Conservation (phyloP, 2,797 vertebrate genomes). For the Alosa sapidissima region DNA sequence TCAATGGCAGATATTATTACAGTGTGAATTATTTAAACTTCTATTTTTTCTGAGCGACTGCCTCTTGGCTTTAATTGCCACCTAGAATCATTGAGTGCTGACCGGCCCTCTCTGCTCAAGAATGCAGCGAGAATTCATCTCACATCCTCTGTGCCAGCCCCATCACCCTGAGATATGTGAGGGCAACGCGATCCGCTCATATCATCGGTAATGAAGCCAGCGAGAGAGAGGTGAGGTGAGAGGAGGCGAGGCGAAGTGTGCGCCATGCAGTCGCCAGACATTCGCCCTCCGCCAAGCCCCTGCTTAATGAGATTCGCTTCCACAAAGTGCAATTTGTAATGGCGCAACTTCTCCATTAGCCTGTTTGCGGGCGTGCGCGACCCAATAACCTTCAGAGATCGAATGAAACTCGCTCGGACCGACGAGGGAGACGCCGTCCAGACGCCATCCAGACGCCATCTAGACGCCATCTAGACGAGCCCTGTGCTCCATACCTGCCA, state of each 20-base stretch:
- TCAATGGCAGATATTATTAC: not conserved
- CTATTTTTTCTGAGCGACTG: not conserved
- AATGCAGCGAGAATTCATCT: not conserved
- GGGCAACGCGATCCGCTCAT: conserved; percentile 21
- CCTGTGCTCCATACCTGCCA: not conserved
- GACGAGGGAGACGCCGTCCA: not conserved
- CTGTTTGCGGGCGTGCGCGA: conserved; percentile 37
- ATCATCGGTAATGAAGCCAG: conserved; percentile 41
- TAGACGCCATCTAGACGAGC: not conserved
- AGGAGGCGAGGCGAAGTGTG: conserved; percentile 41
- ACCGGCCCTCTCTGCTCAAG: conserved; percentile 20
- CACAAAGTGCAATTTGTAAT: conserved; percentile 49
- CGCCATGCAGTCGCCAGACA: conserved; percentile 26
- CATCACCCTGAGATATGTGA: conserved; percentile 30
- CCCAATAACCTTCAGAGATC: conserved; percentile 47
- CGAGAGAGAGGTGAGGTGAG: conserved; percentile 44
- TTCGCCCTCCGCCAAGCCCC: conserved; percentile 36
- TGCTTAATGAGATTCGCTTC: conserved; percentile 47
- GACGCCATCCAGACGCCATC: not conserved
- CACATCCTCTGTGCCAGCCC: not conserved
- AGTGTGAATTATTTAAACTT: not conserved
- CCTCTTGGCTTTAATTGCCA: conserved; percentile 32
- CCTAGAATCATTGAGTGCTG: conserved; percentile 3
- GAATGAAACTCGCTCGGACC: conserved; percentile 26
- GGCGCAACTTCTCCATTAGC: conserved; percentile 51